Conservation (phyloP, 2,113 vertebrate genomes). For the Nerophis lumbriciformis region DNA sequence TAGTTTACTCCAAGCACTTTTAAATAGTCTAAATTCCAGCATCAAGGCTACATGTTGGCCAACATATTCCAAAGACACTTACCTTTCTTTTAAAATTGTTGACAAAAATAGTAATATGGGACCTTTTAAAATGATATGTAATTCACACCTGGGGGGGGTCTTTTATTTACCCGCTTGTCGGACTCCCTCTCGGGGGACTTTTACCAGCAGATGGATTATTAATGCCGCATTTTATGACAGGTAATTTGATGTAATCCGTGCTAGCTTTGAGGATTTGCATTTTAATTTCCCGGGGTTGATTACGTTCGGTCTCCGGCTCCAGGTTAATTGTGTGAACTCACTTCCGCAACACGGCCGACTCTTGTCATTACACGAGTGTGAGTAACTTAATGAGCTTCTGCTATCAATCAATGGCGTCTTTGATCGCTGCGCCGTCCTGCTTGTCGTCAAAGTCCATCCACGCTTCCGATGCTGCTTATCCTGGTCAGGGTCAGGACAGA, state of each 20-base stretch:
- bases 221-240: slow-evolving; percentile 48
- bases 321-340: slow-evolving; percentile 66
- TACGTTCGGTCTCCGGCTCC: slow-evolving; percentile 56
- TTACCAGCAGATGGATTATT: slow-evolving; percentile 34
- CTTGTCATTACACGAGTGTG: background rate
- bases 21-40: too few species aligned
- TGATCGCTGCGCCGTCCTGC: background rate
- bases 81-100: too few species aligned
- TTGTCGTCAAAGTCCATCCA: background rate
- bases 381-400: slow-evolving; percentile 40
- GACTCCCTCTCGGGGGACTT: slow-evolving; percentile 6
- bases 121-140: too few species aligned
- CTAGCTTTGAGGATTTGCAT: slow-evolving; percentile 58
- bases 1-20: too few species aligned
- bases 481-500: background rate
- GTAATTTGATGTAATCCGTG: slow-evolving; percentile 55
- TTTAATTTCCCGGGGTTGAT: slow-evolving; percentile 64
- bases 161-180: too few species aligned
- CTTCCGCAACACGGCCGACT: slow-evolving; percentile 43
- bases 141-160: too few species aligned
- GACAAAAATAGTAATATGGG: too few species aligned
- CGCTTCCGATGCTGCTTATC: background rate
- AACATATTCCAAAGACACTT: too few species aligned
- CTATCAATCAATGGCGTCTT: background rate
- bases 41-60: too few species aligned